Percentiles rank a stretch among this genome's conserved stretches.
phyloP scores from a whole-genome alignment of 1,140 invertebrate genomes.

The Sinella curviseta region DNA sequence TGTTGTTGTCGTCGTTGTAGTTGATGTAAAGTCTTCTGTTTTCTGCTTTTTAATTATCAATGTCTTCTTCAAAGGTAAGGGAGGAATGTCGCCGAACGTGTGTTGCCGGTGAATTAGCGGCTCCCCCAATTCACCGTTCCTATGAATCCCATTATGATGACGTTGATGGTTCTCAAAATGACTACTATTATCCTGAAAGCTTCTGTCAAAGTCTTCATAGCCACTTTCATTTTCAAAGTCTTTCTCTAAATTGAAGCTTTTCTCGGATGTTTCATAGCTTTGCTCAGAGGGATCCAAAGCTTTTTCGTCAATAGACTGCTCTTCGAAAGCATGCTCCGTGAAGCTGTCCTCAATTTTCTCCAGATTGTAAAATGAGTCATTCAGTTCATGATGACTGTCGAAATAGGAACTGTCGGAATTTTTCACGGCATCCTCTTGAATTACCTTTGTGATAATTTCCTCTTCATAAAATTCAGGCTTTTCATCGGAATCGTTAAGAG shows the following conservation, averaged over 20 bases:
- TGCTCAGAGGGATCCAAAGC: neutral
- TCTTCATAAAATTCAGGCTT: neutral
- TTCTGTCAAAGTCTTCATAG: constrained; percentile 7
- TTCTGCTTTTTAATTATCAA: neutral
- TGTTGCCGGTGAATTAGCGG: neutral
- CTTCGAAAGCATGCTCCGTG: neutral
- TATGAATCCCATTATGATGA: neutral
- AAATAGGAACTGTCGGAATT: neutral
- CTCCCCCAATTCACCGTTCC: neutral
- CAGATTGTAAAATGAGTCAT: neutral
- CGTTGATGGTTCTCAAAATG: neutral
- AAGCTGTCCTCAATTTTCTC: neutral
- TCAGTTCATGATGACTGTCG: neutral
- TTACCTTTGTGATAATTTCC: neutral
- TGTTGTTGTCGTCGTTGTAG: neutral
- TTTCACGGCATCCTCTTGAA: neutral
- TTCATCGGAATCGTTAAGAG: neutral
- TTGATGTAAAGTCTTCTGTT: constrained; percentile 11
- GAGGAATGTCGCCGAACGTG: neutral
- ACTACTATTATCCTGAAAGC: neutral
- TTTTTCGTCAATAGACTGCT: neutral
- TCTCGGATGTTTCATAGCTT: neutral
- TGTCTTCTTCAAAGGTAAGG: neutral
- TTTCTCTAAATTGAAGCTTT: neutral
- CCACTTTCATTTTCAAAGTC: constrained; percentile 13